These are phyloP conservation scores for Solenodon paradoxus DNA, from an alignment of 2,113 vertebrate genomes.

Conservation along the genomic window DNA sequence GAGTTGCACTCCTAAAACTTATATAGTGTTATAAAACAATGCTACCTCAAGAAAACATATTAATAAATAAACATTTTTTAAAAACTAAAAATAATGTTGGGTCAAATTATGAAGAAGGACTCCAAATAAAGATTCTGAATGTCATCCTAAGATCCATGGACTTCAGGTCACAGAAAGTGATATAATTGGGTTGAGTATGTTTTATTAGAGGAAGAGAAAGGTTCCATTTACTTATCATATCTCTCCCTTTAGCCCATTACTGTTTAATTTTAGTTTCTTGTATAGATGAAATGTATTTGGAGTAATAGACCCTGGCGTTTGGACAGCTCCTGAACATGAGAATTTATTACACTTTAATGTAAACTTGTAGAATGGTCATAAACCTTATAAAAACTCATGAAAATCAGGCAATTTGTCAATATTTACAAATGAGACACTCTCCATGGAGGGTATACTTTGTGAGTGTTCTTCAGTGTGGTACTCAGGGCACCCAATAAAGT, in stretches of 20 bases:
- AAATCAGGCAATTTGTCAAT: neutral
- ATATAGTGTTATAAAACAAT: no score
- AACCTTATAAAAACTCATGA: neutral
- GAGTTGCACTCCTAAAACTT: no score
- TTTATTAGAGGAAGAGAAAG: neutral
- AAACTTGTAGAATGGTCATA: slow-evolving; percentile 1
- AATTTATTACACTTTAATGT: neutral
- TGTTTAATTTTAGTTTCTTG: neutral
- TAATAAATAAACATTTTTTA: no score
- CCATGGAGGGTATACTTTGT: neutral
- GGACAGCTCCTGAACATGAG: neutral
- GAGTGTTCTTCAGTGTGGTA: neutral
- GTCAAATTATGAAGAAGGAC: neutral
- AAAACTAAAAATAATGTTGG: no score
- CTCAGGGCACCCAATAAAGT: neutral
- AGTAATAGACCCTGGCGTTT: neutral
- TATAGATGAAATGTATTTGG: neutral
- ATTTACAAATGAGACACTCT: neutral
- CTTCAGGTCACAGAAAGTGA: neutral
- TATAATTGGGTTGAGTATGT: neutral
- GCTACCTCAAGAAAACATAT: no score
- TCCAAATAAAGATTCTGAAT: neutral
- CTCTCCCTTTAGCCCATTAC: neutral
- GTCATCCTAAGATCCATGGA: neutral
- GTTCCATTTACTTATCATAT: neutral